Conservation (phyloP, 1,140 invertebrate species). For the Ectropis grisescens region DNA sequence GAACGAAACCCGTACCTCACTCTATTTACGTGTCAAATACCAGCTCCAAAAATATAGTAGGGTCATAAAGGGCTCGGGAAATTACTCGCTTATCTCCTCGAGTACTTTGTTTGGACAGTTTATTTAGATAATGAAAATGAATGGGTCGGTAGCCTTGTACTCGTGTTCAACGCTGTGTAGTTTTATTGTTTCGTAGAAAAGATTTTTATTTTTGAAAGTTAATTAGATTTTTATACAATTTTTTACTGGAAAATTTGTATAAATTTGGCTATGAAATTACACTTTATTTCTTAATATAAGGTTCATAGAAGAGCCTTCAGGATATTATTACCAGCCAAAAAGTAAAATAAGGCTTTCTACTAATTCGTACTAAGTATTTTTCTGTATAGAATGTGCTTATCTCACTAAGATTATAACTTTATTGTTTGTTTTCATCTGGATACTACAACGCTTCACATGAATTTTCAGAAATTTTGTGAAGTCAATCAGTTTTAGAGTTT, state of each 20-base stretch:
- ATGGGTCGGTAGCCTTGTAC: slow-evolving; percentile 4
- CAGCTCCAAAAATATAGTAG: no score
- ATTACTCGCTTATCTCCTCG: slow-evolving; percentile 1
- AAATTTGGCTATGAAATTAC: background rate
- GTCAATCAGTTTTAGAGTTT: no score
- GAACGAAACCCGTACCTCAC: background rate
- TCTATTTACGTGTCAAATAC: no score
- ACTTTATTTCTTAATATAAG: background rate
- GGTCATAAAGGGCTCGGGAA: slow-evolving; percentile 1
- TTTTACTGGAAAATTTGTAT: no score
- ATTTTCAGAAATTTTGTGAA: no score
- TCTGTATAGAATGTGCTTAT: no score
- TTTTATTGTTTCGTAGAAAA: background rate
- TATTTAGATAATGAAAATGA: slow-evolving; percentile 15
- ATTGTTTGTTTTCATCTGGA: no score
- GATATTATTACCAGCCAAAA: background rate
- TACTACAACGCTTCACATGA: no score
- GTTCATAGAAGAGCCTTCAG: background rate
- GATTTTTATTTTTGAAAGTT: background rate
- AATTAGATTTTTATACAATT: no score
- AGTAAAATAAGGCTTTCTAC: no score
- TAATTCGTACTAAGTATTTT: no score
- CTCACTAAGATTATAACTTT: no score
- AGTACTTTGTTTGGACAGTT: slow-evolving; percentile 1
- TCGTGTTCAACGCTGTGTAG: background rate